Evolutionary conservation across 2,113 vertebrate genomes (phyloP), one percentile per base, ranked within the genome.

Genomic region (Catharus minimus): DNA sequence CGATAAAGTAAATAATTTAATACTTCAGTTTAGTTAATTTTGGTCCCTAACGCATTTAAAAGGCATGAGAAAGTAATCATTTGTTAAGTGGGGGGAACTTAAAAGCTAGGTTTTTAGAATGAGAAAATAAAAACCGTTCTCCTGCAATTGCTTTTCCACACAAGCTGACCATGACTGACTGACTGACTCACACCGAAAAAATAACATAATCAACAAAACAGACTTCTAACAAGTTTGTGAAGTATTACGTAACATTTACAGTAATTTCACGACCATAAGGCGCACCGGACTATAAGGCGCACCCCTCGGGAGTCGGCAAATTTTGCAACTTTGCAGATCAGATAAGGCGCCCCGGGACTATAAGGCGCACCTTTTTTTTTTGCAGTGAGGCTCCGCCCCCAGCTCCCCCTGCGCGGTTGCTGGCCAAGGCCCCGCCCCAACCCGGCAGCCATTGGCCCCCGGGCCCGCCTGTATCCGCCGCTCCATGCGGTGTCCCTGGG

Each of bases 81-180:
- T 73, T 69, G 7, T 60, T 78, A 74, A 72, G 62, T 24, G 27
- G n/a, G 47, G 2, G 4, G 32, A 83, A 57, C 28, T 80, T 30
- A 17, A 76, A 92, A 65, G 8, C 27, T 11, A 56, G 6, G 7
- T 20, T 58, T 87, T 79, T 30, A 47, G 56, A 67, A 68, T 13
- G 22, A 36, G 11, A 75, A 44, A 64, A 71, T 46, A 79, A 85
- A 81, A 72, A 53, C 17, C 24, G 57, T 33, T 62, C 53, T 38
- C 39, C n/a, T 78, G 75, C 66, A 66, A 95, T 80, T 82, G 43
- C 67, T 88, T 88, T 66, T 84, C 82, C 85, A 91, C 56, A 71
- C 60, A 77, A 81, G 74, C 55, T 47, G 65, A 80, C 46, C 38
- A 75, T 3, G 26, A 38, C 46, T 38, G 69, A 58, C 68, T 49